Evolutionary conservation across 2,797 vertebrate genomes (phyloP).

Genomic region (Pseudopleuronectes americanus): DNA sequence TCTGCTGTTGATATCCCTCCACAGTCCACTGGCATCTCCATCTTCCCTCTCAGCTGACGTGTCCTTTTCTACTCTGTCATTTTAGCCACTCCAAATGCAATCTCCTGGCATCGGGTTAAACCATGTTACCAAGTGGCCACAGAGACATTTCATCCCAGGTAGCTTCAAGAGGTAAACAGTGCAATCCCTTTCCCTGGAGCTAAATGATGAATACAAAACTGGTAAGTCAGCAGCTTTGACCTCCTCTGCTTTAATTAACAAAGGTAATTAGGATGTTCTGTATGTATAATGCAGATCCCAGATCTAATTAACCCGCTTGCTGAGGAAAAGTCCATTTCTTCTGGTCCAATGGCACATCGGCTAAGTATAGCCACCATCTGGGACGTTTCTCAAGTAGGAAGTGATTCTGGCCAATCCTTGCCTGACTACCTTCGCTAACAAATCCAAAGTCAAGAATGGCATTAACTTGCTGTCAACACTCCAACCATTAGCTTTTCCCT

Average conservation of each 20-base stretch:
- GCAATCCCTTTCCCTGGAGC: neutral
- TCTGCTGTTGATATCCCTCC: slow-evolving; percentile 1
- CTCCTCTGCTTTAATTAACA: slow-evolving; percentile 62
- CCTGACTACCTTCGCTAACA: no score
- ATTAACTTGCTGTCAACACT: neutral
- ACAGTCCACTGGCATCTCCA: no score
- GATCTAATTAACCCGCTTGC: slow-evolving; percentile 58
- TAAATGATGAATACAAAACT: slow-evolving; percentile 7
- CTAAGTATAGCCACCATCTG: slow-evolving; percentile 45
- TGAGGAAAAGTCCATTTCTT: slow-evolving; percentile 29
- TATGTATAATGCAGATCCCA: slow-evolving; percentile 53
- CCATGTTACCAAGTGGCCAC: neutral
- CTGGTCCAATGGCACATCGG: slow-evolving; percentile 6
- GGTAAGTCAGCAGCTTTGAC: slow-evolving; percentile 19
- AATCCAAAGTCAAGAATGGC: neutral
- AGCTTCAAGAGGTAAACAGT: slow-evolving; percentile 17
- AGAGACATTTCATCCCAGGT: neutral
- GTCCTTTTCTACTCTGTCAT: neutral
- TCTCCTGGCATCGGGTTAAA: slow-evolving; percentile 1
- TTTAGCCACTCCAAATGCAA: slow-evolving; percentile 2
- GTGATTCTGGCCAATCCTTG: slow-evolving; percentile 4
- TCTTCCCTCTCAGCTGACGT: no score
- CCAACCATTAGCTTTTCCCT: neutral
- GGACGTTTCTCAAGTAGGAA: slow-evolving; percentile 35
- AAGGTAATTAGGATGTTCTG: slow-evolving; percentile 57